Conservation (phyloP, 2,888 invertebrate genomes). For the Malachius bipustulatus region DNA sequence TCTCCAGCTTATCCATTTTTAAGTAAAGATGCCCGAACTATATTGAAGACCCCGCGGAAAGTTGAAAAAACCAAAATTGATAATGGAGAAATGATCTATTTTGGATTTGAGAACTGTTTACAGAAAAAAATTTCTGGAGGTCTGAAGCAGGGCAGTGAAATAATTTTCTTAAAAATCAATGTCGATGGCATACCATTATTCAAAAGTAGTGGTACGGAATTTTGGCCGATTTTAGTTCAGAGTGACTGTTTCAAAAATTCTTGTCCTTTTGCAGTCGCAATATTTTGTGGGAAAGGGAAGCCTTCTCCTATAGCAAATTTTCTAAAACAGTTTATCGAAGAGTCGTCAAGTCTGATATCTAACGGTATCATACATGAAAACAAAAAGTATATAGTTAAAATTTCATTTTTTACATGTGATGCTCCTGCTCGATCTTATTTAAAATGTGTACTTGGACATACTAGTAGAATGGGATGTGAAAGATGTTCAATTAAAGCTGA, state of each 20-base stretch:
- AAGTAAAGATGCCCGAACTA: constrained; percentile 9
- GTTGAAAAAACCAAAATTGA: constrained; percentile 9
- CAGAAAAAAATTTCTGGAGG: constrained; percentile 7
- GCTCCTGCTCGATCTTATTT: constrained; percentile 9
- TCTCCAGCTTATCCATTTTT: constrained; percentile 5
- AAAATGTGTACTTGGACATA: constrained; percentile 13
- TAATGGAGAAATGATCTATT: constrained; percentile 12
- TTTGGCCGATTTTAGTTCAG: constrained; percentile 12
- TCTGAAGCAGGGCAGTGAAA: constrained; percentile 1
- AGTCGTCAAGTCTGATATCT: constrained; percentile 2
- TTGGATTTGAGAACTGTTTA: constrained; percentile 10
- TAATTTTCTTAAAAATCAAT: constrained; percentile 9
- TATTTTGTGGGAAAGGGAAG: constrained; percentile 6
- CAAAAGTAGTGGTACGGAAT: constrained; percentile 11
- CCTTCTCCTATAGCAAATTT: constrained; percentile 4
- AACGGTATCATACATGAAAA: constrained; percentile 6
- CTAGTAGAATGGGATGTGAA: constrained; percentile 12
- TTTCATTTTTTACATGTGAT: constrained; percentile 8
- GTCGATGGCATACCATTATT: constrained; percentile 13
- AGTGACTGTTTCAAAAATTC: constrained; percentile 8
- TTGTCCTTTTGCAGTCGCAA: constrained; percentile 8
- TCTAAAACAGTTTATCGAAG: constrained; percentile 4
- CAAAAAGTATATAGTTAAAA: constrained; percentile 3
- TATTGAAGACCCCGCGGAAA: constrained; percentile 9
- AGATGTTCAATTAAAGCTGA: constrained; percentile 9